Evolutionary conservation across 2,888 invertebrate species (phyloP).

Genomic region (Mythimna vitellina): DNA sequence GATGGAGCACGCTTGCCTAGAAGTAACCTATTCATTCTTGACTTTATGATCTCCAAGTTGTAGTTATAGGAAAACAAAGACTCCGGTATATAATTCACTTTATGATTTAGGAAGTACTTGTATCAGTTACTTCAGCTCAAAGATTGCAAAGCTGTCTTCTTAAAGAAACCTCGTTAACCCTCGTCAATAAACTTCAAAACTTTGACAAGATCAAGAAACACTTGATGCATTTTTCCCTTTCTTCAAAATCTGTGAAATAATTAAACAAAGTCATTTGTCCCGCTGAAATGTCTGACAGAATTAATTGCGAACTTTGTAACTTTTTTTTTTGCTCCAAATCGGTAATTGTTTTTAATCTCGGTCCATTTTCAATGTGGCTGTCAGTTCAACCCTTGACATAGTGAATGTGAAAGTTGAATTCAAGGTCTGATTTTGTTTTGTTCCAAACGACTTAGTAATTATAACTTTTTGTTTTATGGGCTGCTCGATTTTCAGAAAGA

Average conservation of each 20-base stretch:
- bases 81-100: no score
- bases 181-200: constrained; percentile 21
- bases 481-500: no score
- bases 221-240: constrained; percentile 12
- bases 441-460: neutral
- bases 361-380: constrained; percentile 31
- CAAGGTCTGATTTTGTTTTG: neutral
- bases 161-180: constrained; percentile 6
- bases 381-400: constrained; percentile 4
- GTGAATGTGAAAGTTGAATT: neutral
- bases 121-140: neutral
- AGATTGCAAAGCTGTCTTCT: neutral
- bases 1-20: no score
- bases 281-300: constrained; percentile 43
- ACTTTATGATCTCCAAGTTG: no score
- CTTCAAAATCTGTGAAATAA: constrained; percentile 26
- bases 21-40: no score
- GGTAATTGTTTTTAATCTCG: constrained; percentile 29
- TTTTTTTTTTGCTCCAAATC: constrained; percentile 18
- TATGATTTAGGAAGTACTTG: no score
- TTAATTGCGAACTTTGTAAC: constrained; percentile 55
- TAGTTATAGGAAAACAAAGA: no score
- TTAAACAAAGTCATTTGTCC: constrained; percentile 45
- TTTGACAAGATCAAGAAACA: constrained; percentile 24
- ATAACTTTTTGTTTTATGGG: no score